Base-by-base conservation (phyloP, 2,888 invertebrate species). In the Hemicrepidius hirtus region DNA sequence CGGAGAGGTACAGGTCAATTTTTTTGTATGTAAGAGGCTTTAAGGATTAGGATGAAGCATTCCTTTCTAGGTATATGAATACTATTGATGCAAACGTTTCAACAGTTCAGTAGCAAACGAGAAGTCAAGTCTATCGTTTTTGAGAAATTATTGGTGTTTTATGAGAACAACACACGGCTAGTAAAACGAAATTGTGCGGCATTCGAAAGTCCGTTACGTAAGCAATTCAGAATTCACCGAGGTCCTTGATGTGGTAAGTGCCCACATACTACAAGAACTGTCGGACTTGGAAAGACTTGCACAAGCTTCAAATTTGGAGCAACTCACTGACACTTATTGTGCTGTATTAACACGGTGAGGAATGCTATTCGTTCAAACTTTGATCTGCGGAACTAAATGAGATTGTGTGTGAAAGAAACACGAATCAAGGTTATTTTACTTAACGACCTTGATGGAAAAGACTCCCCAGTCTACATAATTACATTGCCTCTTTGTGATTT, bases 241-340 rank as follows among this genome's bases (percentile, higher is more conserved):
- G 59, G 93, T 96, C 68, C 95, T 96, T 64, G 98, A 98, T 88
- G 95, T 97, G 90, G 96, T 96, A 87, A 90, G 91, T 86, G 65
- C 68, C 71, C 69, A 63, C 63, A 69, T 63, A 53, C 69, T 49
- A 59, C 55, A 67, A 65, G 65, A 65, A 55, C 44, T 55, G 60
- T 68, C 40, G 60, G 41, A 20, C 40, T 40, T 60, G 41, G 60
- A 60, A 60, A 60, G 60, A 41, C 60, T 60, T 60, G 60, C 60
- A 60, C 41, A 60, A 60, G 60, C 60, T 40, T 41, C 60, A 60
- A 60, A 60, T 53, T 53, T 53, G 53, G 53, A 53, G 53, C 53
- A 21, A 28, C 53, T 53, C 53, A 53, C 53, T 28, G 53, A 28
- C 53, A 53, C 53, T 53, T 9, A 12, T 28, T 53, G 53, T 53